Conservation (phyloP, 2,888 invertebrate genomes). For the Perizoma flavofasciatum region DNA sequence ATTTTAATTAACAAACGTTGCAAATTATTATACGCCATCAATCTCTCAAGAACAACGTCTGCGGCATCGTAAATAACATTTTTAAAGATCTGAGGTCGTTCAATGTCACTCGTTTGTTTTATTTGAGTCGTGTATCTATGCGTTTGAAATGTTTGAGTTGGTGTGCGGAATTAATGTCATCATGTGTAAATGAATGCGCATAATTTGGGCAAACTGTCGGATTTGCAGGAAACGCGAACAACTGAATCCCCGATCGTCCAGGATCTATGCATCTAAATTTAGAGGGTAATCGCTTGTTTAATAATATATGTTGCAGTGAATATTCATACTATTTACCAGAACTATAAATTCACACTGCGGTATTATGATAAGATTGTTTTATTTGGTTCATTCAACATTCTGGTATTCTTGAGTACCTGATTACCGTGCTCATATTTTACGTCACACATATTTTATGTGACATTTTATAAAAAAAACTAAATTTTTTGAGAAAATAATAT, state of each 20-base stretch:
- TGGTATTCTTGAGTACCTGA: slow-evolving; percentile 1
- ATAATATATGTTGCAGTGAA: slow-evolving; percentile 52
- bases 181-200: slow-evolving; percentile 62
- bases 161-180: slow-evolving; percentile 36
- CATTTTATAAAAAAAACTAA: too few relatives aligned
- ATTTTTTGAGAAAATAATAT: too few relatives aligned
- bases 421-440: not conserved
- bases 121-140: slow-evolving; percentile 30
- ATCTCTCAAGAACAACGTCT: slow-evolving; percentile 45
- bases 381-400: slow-evolving; percentile 1
- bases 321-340: slow-evolving; percentile 18
- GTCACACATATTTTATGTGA: too few relatives aligned
- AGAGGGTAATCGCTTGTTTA: slow-evolving; percentile 65
- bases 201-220: slow-evolving; percentile 65
- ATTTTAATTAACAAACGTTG: slow-evolving; percentile 50
- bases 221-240: slow-evolving; percentile 59
- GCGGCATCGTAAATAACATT: slow-evolving; percentile 39
- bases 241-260: slow-evolving; percentile 53
- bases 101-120: slow-evolving; percentile 44
- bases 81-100: slow-evolving; percentile 36
- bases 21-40: slow-evolving; percentile 46
- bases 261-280: slow-evolving; percentile 70
- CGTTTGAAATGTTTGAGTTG: slow-evolving; percentile 23
- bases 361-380: slow-evolving; percentile 14
- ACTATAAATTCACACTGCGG: slow-evolving; percentile 14